Evolutionary conservation across 2,888 invertebrate genomes (phyloP), one percentile per base, ranked within the genome.

Genomic region (Synergus japonicus): DNA sequence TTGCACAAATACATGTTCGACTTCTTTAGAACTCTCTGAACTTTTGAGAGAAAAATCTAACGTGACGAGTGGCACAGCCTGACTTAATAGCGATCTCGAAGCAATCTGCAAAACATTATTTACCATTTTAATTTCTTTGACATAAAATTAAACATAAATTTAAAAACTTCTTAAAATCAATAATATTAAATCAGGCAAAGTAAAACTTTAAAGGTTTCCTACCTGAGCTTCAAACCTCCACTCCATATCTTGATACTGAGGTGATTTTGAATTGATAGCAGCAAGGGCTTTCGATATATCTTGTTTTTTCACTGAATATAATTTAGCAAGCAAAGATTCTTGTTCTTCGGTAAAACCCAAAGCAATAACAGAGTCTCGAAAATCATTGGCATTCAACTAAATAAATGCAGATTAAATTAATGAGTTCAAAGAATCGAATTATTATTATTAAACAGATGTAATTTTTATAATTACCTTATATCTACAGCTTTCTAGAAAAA

Each of bases 401-500:
- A 29, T 15, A 69, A 18, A 69, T 13, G 3, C 8, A 69, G 13
- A 18, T 66, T 60, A 22, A 22, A 18, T 60, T 60, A 22, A 18
- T 60, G 4, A 22, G 5, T 12, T 22, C 10, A 9, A 22, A 22
- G 12, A 43, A 66, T n/a, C 10, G 15, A 66, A n/a, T n/a, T 2
- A 18, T 67, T 46, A 67, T 18, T 10, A 13, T 18, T 2, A 67
- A 13, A n/a, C 0, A 41, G 13, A 37, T n/a, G 5, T 41, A 65
- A 65, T 66, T n/a, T 43, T 0, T 22, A 22, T 22, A 92, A 92
- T 92, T 91, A 95, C 95, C 93, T 95, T 95, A 83, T 95, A 93
- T 92, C 95, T 96, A 85, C 95, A 95, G 83, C 95, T 94, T 92
- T 96, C 95, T 22, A 96, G 92, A 76, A 97, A 92, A 76, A 97